Evolutionary conservation across 2,113 vertebrate species (phyloP), one percentile per base, ranked within the genome.

Genomic region (Arvicanthis niloticus): DNA sequence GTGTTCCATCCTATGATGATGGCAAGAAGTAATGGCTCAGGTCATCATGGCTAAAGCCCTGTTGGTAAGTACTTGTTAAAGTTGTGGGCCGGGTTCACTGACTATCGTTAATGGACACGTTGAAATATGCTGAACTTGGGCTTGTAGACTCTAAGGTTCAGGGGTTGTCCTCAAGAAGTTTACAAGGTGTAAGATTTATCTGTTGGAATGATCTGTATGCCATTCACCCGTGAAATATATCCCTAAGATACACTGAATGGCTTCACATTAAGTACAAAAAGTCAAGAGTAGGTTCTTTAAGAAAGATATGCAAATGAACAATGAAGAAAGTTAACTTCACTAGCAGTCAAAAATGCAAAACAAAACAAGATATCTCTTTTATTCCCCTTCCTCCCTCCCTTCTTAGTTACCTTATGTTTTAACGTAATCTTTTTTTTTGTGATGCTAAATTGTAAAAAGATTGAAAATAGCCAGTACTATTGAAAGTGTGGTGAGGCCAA

Each of bases 161-260:
- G n/a, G 68, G 34, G 58, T 65, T 91, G 34, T 67, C 76, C 29
- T 85, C 31, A 76, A 88, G n/a, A 72, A 92, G 21, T 80, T 92
- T 80, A 77, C 9, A 96, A 81, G 65, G 16, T 73, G 4, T 48
- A 70, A 48, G 13, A 72, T 91, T 87, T 84, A 85, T 56, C 29
- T 93, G 67, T 60, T 29, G 70, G 77, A 88, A 95, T 0, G 37
- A 72, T 62, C 75, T 24, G 11, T 92, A 19, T 37, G 68, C 82
- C 34, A 93, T 31, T 76, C 78, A 31, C 80, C 40, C 85, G 62
- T 92, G 70, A 94, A 94, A 91, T 85, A 67, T 37, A 81, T 37
- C 21, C 78, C 7, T 84, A 84, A 68, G 58, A 53, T 88, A 85
- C 7, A 88, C 6, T 62, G 10, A 93, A 72, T 21, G 68, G 5